phyloP scores from a whole-genome alignment of 2,888 invertebrate species.

The Nemotelus nigrinus region DNA sequence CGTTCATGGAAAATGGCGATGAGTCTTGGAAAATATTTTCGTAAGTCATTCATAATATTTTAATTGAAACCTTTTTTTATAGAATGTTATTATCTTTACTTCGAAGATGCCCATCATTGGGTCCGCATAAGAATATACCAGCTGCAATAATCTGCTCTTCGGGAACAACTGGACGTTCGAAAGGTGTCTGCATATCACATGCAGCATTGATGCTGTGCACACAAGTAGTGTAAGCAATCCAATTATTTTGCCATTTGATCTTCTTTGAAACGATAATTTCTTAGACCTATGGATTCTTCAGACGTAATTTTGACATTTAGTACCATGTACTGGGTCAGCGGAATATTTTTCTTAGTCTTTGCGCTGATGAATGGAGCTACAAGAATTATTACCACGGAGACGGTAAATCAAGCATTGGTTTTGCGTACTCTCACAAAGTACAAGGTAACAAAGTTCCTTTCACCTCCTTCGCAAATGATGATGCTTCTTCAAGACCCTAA shows the following conservation, averaged over 20 bases:
- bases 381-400: conserved; percentile 43
- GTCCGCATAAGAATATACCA: conserved; percentile 30
- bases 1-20: conserved; percentile 52
- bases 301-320: conserved; percentile 41
- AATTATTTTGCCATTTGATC: no score
- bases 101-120: conserved; percentile 28
- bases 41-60: conserved; percentile 34
- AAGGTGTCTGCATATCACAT: conserved; percentile 59
- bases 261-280: background rate
- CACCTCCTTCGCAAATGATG: conserved; percentile 25
- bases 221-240: background rate
- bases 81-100: no score
- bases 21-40: conserved; percentile 49
- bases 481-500: conserved; percentile 30
- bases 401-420: conserved; percentile 24
- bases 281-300: background rate
- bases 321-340: conserved; percentile 47
- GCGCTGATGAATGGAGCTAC: conserved; percentile 49
- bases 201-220: background rate
- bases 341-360: conserved; percentile 53
- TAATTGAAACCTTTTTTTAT: no score
- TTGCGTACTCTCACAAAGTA: conserved; percentile 44
- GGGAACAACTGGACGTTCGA: conserved; percentile 60
- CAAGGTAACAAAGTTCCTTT: conserved; percentile 16
- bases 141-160: conserved; percentile 59